phyloP scores from a whole-genome alignment of 1,140 invertebrate genomes.

The Zophobas atratus region DNA sequence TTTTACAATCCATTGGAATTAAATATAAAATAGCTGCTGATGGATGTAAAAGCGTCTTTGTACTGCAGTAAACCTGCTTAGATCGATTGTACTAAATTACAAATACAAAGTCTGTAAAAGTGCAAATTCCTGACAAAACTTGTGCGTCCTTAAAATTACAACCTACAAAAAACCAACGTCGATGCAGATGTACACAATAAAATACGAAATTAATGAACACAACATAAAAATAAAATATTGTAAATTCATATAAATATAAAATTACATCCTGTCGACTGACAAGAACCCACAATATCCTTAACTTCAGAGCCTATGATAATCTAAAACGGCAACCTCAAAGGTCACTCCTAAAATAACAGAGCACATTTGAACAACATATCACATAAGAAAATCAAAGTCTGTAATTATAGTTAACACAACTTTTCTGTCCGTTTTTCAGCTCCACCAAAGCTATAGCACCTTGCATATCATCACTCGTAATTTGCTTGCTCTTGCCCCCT shows the following conservation, averaged over 20 bases:
- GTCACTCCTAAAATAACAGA: slow-evolving; percentile 4
- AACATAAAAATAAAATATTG: slow-evolving; percentile 8
- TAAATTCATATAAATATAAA: neutral
- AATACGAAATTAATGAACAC: slow-evolving; percentile 27
- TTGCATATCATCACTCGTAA: slow-evolving; percentile 66
- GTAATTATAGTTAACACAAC: slow-evolving; percentile 57
- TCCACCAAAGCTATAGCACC: slow-evolving; percentile 79
- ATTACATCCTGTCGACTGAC: neutral
- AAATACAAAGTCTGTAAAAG: neutral
- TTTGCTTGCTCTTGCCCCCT: slow-evolving; percentile 67
- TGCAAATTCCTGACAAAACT: neutral
- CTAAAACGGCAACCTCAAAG: slow-evolving; percentile 7
- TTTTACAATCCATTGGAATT: slow-evolving; percentile 3
- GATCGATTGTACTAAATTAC: slow-evolving; percentile 31
- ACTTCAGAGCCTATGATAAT: slow-evolving; percentile 28
- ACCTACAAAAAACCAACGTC: neutral
- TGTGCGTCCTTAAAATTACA: slow-evolving; percentile 22
- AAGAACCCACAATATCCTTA: slow-evolving; percentile 15
- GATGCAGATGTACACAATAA: slow-evolving; percentile 1
- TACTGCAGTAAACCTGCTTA: slow-evolving; percentile 26
- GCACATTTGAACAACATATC: slow-evolving; percentile 28
- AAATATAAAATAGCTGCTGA: neutral
- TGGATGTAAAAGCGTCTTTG: slow-evolving; percentile 17
- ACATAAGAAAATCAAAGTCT: slow-evolving; percentile 54
- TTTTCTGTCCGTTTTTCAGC: slow-evolving; percentile 65